Evolutionary conservation across 2,888 invertebrate species (phyloP).

Genomic region (Hypolimnas misippus): DNA sequence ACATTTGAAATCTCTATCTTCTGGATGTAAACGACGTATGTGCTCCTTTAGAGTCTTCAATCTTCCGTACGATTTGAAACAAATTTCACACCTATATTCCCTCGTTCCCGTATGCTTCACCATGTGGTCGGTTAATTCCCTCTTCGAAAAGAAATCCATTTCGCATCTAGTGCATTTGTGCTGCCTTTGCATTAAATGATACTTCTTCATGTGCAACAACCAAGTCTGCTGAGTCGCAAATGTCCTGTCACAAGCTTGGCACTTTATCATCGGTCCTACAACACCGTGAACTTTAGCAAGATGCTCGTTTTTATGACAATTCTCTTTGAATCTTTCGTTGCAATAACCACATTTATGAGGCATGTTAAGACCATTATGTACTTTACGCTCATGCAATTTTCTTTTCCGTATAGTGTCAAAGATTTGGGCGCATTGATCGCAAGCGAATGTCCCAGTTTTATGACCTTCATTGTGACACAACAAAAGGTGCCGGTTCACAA

Average conservation of each 20-base stretch:
- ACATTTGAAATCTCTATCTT: conserved; percentile 48
- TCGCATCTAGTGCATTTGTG: conserved; percentile 68
- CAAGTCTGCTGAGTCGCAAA: conserved; percentile 49
- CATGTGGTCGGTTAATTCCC: conserved; percentile 52
- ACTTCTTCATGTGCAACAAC: conserved; percentile 53
- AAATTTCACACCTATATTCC: conserved; percentile 64
- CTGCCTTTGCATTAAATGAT: conserved; percentile 64
- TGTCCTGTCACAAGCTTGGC: conserved; percentile 55
- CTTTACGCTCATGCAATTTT: conserved; percentile 47
- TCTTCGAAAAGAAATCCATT: conserved; percentile 54
- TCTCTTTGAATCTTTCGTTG: conserved; percentile 52
- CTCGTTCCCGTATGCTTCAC: conserved; percentile 67
- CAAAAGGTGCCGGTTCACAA: conserved; percentile 49
- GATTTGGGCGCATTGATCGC: conserved; percentile 48
- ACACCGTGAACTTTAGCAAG: conserved; percentile 54
- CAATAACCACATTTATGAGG: conserved; percentile 57
- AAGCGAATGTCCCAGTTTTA: conserved; percentile 47
- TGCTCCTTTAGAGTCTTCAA: conserved; percentile 60
- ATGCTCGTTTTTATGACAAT: conserved; percentile 53
- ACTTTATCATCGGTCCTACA: conserved; percentile 47
- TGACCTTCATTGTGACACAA: conserved; percentile 47
- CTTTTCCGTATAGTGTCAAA: conserved; percentile 50
- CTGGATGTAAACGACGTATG: conserved; percentile 48
- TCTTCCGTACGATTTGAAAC: conserved; percentile 57
- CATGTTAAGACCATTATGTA: conserved; percentile 43